phyloP scores from a whole-genome alignment of 2,888 invertebrate species.

The Leptura quadrifasciata region DNA sequence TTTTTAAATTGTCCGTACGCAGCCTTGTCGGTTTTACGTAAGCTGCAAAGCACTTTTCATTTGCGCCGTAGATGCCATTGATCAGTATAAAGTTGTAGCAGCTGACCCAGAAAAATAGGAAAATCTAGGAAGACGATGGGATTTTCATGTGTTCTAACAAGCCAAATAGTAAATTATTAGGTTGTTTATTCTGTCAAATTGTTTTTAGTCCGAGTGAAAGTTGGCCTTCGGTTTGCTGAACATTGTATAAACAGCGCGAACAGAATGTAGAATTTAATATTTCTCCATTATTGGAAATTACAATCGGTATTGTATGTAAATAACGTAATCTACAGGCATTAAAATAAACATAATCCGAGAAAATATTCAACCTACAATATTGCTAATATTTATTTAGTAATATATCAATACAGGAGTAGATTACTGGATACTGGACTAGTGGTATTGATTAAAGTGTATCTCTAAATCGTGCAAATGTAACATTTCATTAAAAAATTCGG shows the following conservation, averaged over 20 bases:
- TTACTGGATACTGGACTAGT: background rate
- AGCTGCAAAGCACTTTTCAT: too few species aligned
- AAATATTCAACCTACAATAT: too few species aligned
- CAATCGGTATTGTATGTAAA: background rate
- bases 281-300: background rate
- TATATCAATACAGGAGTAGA: too few species aligned
- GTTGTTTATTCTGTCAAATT: constrained; percentile 7
- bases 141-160: background rate
- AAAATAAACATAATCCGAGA: too few species aligned
- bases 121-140: background rate
- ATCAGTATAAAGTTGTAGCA: background rate
- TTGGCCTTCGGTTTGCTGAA: background rate
- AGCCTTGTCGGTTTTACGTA: too few species aligned
- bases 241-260: background rate
- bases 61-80: background rate
- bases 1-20: too few species aligned
- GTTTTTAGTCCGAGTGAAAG: background rate
- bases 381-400: too few species aligned
- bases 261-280: background rate
- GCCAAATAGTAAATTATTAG: constrained; percentile 9
- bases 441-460: background rate
- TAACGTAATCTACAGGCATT: background rate
- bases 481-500: background rate
- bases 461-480: background rate
- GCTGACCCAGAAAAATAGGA: constrained; percentile 7